Evolutionary conservation across 1,140 invertebrate species (phyloP), one percentile per base, ranked within the genome.

Genomic region (Drosophila sucinea): DNA sequence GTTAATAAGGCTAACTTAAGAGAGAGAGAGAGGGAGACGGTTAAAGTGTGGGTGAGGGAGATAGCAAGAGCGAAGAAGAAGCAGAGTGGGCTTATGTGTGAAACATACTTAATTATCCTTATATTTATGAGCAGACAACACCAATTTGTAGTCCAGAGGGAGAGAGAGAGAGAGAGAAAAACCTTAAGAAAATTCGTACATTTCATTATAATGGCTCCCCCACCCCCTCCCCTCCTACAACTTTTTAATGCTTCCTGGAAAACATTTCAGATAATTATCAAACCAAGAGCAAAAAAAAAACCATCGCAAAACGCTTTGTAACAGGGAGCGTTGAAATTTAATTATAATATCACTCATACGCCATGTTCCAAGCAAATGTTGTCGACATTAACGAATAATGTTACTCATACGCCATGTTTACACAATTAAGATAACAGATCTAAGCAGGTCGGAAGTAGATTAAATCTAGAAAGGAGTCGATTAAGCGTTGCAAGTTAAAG

Each of bases 1-100:
- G 84, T 87, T 87, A 89, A 87, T 87, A 87, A 87, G 84, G 76
- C 79, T 79, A 87, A 89, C 89, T 83, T 87, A 84, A 89, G 84
- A 84, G 75, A 23, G 23, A 41, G n/a, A 41, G 11, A 8, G 38
- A 40, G 7, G 10, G 38, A 40, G 38, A 40, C 1, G 3, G 38
- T 10, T 7, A 11, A 10, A 40, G 38, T 10, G 8, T 10, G 8
- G 10, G 38, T 3, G 38, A 11, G 38, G 10, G 38, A 40, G 38
- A 10, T 2, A 10, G 38, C 3, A n/a, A 41, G 2, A 17, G 40
- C 40, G 4, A 41, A 3, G 11, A 41, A 41, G 40, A 41, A 17
- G 10, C 8, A 27, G 23, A 51, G 23, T 51, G 23, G 44, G 44
- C 44, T 51, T 84, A 89, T 87, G 84, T 87, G 84, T 77, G 80